Conservation (phyloP, 2,888 invertebrate species). For the Dryobotodes eremita region DNA sequence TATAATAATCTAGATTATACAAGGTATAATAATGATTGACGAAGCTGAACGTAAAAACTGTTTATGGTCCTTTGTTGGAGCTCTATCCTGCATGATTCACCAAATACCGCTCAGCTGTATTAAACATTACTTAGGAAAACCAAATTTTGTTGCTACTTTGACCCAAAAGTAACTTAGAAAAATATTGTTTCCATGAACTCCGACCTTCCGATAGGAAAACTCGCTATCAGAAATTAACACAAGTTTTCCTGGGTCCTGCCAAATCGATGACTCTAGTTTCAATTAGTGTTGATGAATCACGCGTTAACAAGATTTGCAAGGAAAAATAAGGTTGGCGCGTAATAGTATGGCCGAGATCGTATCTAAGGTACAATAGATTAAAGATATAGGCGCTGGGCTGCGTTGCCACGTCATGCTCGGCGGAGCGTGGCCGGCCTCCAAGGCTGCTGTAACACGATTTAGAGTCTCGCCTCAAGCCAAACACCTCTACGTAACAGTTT, state of each 20-base stretch:
- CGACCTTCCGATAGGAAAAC: conserved; percentile 14
- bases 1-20: conserved; percentile 16
- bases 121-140: background rate
- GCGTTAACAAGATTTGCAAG: conserved; percentile 56
- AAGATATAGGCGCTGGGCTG: conserved; percentile 82
- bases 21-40: conserved; percentile 36
- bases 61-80: conserved; percentile 27
- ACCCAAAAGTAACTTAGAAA: background rate
- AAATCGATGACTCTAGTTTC: conserved; percentile 30
- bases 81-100: conserved; percentile 32
- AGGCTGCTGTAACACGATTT: conserved; percentile 88
- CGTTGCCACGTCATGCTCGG: conserved; percentile 84
- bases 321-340: conserved; percentile 56
- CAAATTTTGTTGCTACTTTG: conserved; percentile 3
- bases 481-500: conserved; percentile 78
- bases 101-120: background rate
- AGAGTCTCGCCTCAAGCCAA: conserved; percentile 77
- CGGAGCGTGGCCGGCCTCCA: conserved; percentile 86
- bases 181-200: conserved; percentile 22
- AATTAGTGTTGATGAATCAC: conserved; percentile 60
- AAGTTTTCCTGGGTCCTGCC: conserved; percentile 19
- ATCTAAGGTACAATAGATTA: conserved; percentile 77
- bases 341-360: conserved; percentile 65
- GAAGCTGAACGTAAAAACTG: conserved; percentile 26
- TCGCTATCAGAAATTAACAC: conserved; percentile 28